Evolutionary conservation across 2,888 invertebrate species (phyloP), one percentile per base, ranked within the genome.

Genomic region (Anodontia alba): DNA sequence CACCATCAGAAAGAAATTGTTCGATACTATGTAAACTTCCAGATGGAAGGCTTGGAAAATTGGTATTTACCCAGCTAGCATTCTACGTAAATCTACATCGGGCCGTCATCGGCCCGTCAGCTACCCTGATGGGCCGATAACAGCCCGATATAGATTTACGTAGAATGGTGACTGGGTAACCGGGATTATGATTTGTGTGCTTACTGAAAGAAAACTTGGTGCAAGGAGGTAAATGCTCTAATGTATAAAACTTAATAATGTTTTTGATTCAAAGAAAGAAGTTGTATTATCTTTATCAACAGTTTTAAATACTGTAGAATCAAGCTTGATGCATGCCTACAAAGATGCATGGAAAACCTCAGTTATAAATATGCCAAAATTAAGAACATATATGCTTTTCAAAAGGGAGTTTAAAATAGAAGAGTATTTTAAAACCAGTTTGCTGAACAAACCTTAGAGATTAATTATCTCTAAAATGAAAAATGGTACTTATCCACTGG

Each of bases 161-260:
- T n/a, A n/a, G n/a, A n/a, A n/a, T n/a, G n/a, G n/a, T n/a, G n/a
- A n/a, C n/a, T n/a, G n/a, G n/a, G n/a, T 36, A 42, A 67, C 67
- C 33, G 67, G 67, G 67, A 67, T 23, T 67, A 67, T 67, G 17
- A 23, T 67, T 38, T 67, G 36, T 67, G 67, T 36, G 36, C 36
- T 8, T 20, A 20, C 3, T 33, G 67, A 38, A 36, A 42, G 42
- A 67, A 67, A 36, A 67, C 5, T 67, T 67, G 67, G 67, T 67
- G 67, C 17, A 67, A 67, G 42, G 67, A 67, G 31, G 67, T 20
- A 23, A 67, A 67, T 67, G n/a, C 15, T 67, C 5, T 36, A 67
- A n/a, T n/a, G 33, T 33, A 8, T 33, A 33, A 42, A 31, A 7
- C 42, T 67, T 29, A 23, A 57, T 57, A 7, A 57, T 2, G 57